Evolutionary conservation across 2,888 invertebrate genomes (phyloP), one percentile per base, ranked within the genome.

Genomic region (Lithophane socia): DNA sequence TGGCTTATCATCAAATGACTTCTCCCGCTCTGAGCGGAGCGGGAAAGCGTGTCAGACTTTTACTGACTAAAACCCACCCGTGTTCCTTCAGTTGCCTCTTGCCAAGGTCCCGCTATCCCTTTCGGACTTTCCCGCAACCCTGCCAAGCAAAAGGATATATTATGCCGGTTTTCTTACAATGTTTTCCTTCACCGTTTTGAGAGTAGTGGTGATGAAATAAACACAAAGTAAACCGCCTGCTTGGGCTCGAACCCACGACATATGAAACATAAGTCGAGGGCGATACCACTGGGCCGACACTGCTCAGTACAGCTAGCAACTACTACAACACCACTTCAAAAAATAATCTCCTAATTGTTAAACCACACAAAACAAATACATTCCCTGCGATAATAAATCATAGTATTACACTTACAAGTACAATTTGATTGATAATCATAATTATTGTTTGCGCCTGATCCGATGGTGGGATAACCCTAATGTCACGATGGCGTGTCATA

Each of bases 401-500:
- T 77, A 78, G 72, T 24, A 81, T 68, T 68, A 79, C 67, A 77
- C 66, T 80, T 71, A 80, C 47, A 58, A 73, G 61, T 64, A 64
- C 49, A 44, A 83, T 80, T 70, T 84, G 87, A 88, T 88, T 88
- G 86, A 87, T 84, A 86, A 86, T 84, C 83, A 68, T 86, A 85
- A 87, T 86, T 78, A 80, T 84, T 84, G 80, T 81, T 78, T 69
- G 75, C 54, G 24, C 16, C 66, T 72, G 83, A 85, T 83, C 79
- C 66, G 74, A 86, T 84, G 21, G 21, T 13, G 18, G 16, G 84
- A 84, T 87, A 88, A 82, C 63, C 49, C 61, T 88, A 88, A 88
- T 88, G 88, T 79, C 72, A 66, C 37, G 0, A 83, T 88, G 42
- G 88, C 88, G 87, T 88, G 88, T 75, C 52, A 52, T n/a, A 64